Base-by-base conservation (phyloP, 2,888 invertebrate genomes). In the Saturnia pavonia region DNA sequence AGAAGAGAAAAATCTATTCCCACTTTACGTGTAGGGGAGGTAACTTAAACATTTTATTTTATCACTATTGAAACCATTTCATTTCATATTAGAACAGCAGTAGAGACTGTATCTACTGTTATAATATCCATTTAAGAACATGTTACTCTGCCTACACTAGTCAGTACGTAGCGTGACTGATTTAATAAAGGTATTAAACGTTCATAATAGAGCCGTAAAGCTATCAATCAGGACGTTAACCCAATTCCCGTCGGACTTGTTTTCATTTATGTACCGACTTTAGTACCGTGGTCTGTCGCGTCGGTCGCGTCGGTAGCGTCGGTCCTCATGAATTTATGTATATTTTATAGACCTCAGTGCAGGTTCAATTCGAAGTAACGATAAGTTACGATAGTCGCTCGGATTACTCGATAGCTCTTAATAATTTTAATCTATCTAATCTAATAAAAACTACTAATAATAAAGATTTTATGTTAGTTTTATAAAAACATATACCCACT, bases 161-260 rank as follows among this genome's bases (percentile, higher is more conserved):
- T 25, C 14, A 60, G 57, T 60, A 27, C 57, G 8, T 60, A 60
- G 57, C 57, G 57, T 60, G 57, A 60, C 57, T 27, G 27, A 25
- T 27, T 60, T 60, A 60, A 60, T 60, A 60, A 60, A 60, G 57
- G 25, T 27, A 60, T 60, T 60, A 60, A 60, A 60, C 57, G 57
- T 60, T 60, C 57, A 60, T 60, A 60, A 60, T 60, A 60, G 14
- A 60, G 57, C 27, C 27, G 14, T 60, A 60, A 60, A 60, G 57
- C 57, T 14, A 60, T 60, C 57, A 60, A 60, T 60, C 57, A 60
- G 57, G 27, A 27, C 57, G 57, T 60, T 60, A 60, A 60, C 57
- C 57, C 57, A 60, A 60, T 60, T 60, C 57, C 57, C 57, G 2
- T 14, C 25, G 27, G 27, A 60, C 57, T 60, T 60, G 27, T 27